Evolutionary conservation across 30 jellyfish, hydroid and myxozoan genomes (phyloP).

Genomic region (Aurelia aurita complex sp. Pacific): DNA sequence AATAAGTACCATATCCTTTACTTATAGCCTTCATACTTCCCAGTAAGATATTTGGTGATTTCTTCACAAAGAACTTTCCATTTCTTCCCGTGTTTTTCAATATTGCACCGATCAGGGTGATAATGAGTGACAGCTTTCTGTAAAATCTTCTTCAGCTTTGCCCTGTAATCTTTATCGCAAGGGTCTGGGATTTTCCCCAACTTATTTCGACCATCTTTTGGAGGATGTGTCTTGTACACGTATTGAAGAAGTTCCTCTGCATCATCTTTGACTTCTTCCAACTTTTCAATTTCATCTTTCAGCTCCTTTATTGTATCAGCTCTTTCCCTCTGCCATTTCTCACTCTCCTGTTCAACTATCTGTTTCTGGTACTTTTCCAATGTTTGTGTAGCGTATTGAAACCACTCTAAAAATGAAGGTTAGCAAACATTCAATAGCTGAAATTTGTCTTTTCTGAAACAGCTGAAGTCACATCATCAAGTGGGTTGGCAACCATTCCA

Average conservation of each 20-base stretch:
- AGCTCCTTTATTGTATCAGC: constrained; percentile 27
- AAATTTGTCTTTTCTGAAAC: neutral
- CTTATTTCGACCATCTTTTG: constrained; percentile 8
- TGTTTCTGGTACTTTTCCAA: constrained; percentile 42
- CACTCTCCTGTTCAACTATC: constrained; percentile 31
- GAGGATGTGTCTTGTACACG: constrained; percentile 26
- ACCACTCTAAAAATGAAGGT: constrained; percentile 29
- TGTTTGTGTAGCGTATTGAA: constrained; percentile 30
- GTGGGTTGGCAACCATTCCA: neutral
- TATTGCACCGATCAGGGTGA: constrained; percentile 67
- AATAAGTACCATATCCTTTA: no score
- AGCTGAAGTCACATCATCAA: neutral
- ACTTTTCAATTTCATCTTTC: constrained; percentile 16
- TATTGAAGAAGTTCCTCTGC: neutral
- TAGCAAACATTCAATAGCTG: neutral
- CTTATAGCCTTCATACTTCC: constrained; percentile 18
- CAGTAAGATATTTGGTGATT: constrained; percentile 37
- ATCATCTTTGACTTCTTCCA: constrained; percentile 14
- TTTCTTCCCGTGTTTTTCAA: constrained; percentile 28
- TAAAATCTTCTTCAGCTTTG: constrained; percentile 14
- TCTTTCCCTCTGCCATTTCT: constrained; percentile 40
- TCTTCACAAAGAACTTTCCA: constrained; percentile 70
- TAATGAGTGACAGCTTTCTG: constrained; percentile 63
- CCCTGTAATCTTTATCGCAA: neutral
- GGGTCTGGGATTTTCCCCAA: constrained; percentile 18